A percentile compares a stretch with the other conserved stretches of the same genome.
phyloP scores from a whole-genome alignment of 2,888 invertebrate species.

The Hemistola chrysoprasaria region DNA sequence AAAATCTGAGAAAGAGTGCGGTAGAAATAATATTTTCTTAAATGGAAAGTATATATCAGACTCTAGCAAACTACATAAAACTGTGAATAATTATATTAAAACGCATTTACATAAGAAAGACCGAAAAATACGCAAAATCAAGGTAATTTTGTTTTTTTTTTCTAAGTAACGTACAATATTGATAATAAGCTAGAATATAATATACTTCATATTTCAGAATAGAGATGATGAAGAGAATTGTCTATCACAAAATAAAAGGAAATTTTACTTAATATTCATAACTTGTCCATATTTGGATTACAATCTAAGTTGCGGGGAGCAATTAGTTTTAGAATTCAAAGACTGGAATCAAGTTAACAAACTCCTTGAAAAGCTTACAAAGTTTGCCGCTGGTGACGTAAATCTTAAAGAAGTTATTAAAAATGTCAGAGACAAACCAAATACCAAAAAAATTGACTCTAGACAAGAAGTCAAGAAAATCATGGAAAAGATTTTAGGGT shows the following conservation, averaged over 20 bases:
- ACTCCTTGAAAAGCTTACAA: slow-evolving; percentile 54
- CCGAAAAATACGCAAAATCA: slow-evolving; percentile 36
- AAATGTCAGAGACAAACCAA: slow-evolving; percentile 22
- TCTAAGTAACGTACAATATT: neutral
- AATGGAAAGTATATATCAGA: slow-evolving; percentile 83
- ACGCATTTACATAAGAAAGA: slow-evolving; percentile 30
- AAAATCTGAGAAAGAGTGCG: slow-evolving; percentile 42
- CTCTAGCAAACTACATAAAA: slow-evolving; percentile 58
- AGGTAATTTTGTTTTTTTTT: slow-evolving; percentile 35
- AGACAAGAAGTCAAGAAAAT: slow-evolving; percentile 66
- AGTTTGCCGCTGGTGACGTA: slow-evolving; percentile 53
- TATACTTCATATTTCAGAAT: slow-evolving; percentile 37
- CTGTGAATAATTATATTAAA: slow-evolving; percentile 44
- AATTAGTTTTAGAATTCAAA: slow-evolving; percentile 79
- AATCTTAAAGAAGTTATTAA: slow-evolving; percentile 38
- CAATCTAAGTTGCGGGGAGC: slow-evolving; percentile 72
- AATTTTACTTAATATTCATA: slow-evolving; percentile 80
- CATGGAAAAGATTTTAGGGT: slow-evolving; percentile 62
- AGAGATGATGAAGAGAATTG: slow-evolving; percentile 32
- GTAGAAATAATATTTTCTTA: slow-evolving; percentile 83
- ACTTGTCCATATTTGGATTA: slow-evolving; percentile 79
- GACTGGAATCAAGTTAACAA: slow-evolving; percentile 68
- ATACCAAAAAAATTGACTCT: slow-evolving; percentile 25
- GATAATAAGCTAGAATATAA: no score
- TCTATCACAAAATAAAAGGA: slow-evolving; percentile 36